A percentile compares a stretch with the other conserved stretches of the same genome.
phyloP scores from a whole-genome alignment of 2,113 vertebrate species.

The Poeciliopsis prolifica region DNA sequence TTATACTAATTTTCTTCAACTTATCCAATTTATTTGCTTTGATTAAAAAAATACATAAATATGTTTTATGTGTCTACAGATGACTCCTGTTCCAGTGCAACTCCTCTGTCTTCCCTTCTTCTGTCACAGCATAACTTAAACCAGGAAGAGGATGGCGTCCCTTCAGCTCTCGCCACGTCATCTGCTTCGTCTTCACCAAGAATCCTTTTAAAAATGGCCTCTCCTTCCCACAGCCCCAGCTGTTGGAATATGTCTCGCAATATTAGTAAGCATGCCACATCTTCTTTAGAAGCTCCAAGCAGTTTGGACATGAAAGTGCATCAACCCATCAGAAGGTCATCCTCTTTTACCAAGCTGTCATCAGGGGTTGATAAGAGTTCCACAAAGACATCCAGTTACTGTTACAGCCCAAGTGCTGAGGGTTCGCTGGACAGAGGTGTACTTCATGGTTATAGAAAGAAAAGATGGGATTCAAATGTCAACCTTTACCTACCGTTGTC shows the following conservation, averaged over 20 bases:
- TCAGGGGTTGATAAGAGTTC: constrained; percentile 71
- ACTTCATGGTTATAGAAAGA: constrained; percentile 75
- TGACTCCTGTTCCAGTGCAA: constrained; percentile 90
- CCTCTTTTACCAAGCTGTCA: constrained; percentile 76
- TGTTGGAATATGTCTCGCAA: constrained; percentile 79
- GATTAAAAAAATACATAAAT: too few relatives aligned
- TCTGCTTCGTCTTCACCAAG: constrained; percentile 68
- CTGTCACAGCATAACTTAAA: constrained; percentile 62
- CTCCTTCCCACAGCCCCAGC: constrained; percentile 34
- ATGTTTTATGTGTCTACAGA: constrained; percentile 75
- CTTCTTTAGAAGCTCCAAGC: constrained; percentile 59
- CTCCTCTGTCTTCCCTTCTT: constrained; percentile 72
- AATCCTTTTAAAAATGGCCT: constrained; percentile 68
- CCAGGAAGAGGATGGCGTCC: constrained; percentile 67
- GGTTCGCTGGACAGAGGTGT: constrained; percentile 78
- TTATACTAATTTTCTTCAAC: too few relatives aligned
- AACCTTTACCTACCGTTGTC: constrained; percentile 75
- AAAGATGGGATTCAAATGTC: constrained; percentile 77
- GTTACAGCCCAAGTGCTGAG: constrained; percentile 62
- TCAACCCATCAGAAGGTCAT: constrained; percentile 89
- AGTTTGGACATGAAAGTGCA: constrained; percentile 88
- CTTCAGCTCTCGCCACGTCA: constrained; percentile 87
- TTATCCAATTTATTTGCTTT: too few relatives aligned
- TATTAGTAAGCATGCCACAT: constrained; percentile 42
- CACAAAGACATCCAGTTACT: constrained; percentile 31